A percentile compares a stretch with the other conserved stretches of the same genome.
Evolutionary conservation across 2,888 invertebrate species (phyloP).

Genomic region (Erebia palarica): DNA sequence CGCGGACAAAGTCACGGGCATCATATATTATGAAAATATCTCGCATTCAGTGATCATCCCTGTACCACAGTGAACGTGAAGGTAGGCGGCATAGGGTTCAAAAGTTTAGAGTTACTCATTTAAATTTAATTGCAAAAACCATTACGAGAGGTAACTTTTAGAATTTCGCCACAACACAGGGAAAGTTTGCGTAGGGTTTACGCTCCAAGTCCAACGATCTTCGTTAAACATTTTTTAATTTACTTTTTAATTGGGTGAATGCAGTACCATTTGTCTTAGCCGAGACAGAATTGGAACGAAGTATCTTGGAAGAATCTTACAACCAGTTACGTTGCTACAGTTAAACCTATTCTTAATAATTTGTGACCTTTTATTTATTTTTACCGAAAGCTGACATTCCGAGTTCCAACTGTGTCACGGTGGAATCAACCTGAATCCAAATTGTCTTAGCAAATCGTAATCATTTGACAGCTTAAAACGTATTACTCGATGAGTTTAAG

Average conservation of each 20-base stretch:
- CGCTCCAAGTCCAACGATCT: neutral
- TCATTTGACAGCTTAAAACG: no score
- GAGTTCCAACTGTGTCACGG: no score
- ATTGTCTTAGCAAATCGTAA: no score
- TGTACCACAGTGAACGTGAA: neutral
- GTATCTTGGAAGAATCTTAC: constrained; percentile 3
- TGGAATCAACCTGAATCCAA: no score
- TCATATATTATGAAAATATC: no score
- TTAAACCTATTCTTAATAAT: neutral
- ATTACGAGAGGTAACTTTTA: constrained; percentile 8
- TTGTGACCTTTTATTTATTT: neutral
- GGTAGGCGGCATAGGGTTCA: neutral
- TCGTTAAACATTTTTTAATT: neutral
- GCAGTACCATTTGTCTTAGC: constrained; percentile 16
- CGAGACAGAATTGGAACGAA: constrained; percentile 8
- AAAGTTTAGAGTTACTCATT: constrained; percentile 15
- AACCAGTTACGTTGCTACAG: neutral
- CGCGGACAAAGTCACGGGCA: no score
- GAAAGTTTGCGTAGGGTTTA: neutral
- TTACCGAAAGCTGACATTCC: neutral
- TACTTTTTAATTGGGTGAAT: constrained; percentile 9
- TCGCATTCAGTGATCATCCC: neutral
- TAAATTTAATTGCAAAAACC: constrained; percentile 18
- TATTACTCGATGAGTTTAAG: no score
- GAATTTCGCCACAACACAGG: constrained; percentile 3